Percentiles rank a stretch among this genome's conserved stretches.
These are phyloP conservation scores for Schlechtendalia chinensis DNA, from an alignment of 1,140 invertebrate species.

Conservation along the genomic window DNA sequence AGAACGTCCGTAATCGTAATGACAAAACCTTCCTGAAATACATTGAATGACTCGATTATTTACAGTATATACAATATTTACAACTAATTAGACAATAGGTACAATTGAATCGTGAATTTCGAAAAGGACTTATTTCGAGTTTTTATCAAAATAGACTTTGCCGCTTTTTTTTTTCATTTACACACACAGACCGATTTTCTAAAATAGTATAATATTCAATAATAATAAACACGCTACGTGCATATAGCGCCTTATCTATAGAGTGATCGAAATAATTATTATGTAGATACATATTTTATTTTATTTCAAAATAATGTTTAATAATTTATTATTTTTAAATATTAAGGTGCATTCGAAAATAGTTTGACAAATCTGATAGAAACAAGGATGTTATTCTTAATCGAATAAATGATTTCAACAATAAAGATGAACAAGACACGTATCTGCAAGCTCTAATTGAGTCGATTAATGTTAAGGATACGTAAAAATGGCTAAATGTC, in stretches of 20 bases:
- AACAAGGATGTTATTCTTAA: conserved; percentile 25
- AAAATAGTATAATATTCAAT: not conserved
- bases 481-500: not conserved
- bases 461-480: not conserved
- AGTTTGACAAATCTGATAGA: conserved; percentile 23
- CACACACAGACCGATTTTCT: too few species aligned
- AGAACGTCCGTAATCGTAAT: conserved; percentile 54
- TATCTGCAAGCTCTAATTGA: conserved; percentile 22
- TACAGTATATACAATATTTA: too few species aligned
- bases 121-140: too few species aligned
- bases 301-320: conserved; percentile 21
- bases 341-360: conserved; percentile 31
- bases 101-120: too few species aligned
- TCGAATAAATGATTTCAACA: conserved; percentile 33
- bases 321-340: conserved; percentile 29
- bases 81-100: too few species aligned
- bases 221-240: not conserved
- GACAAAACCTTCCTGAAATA: conserved; percentile 52
- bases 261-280: not conserved
- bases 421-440: conserved; percentile 28
- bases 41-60: not conserved
- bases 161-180: too few species aligned
- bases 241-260: not conserved
- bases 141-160: too few species aligned
- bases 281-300: conserved; percentile 13